A percentile compares a stretch with the other conserved stretches of the same genome.
Conservation (phyloP, 1,140 invertebrate genomes). For the Cherax destructor region DNA sequence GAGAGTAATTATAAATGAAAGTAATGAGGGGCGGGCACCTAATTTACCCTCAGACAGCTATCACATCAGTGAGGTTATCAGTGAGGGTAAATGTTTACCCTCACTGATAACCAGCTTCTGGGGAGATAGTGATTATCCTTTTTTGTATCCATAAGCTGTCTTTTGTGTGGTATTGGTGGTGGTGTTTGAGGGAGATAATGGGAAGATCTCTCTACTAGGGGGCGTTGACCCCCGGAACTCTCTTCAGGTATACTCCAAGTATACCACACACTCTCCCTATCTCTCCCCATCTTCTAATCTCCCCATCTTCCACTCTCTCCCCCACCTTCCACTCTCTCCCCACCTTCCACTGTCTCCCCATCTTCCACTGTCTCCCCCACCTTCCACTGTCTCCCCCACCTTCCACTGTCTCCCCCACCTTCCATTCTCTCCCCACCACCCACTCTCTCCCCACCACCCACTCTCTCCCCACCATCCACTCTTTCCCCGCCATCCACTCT, state of each 20-base stretch:
- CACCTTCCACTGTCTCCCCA: no score
- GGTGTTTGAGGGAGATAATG: no score
- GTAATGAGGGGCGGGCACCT: background rate
- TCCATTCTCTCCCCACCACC: background rate
- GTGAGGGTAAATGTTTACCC: slow-evolving; percentile 14
- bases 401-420: background rate
- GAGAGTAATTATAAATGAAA: no score
- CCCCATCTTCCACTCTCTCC: no score
- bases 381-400: background rate
- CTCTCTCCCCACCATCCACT: background rate
- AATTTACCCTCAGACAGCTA: background rate
- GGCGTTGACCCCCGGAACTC: no score
- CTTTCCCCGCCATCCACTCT: background rate
- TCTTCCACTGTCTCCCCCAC: no score
- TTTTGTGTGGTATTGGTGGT: background rate
- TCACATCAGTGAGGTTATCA: background rate
- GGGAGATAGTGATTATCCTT: background rate
- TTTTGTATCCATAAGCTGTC: background rate
- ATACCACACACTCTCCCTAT: no score
- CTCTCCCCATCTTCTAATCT: no score
- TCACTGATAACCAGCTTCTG: background rate
- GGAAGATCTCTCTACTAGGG: no score
- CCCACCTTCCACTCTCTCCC: no score
- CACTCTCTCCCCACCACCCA: background rate
- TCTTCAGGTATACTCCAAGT: no score